Conservation (phyloP, 1,140 invertebrate species). For the Nasonia vitripennis region DNA sequence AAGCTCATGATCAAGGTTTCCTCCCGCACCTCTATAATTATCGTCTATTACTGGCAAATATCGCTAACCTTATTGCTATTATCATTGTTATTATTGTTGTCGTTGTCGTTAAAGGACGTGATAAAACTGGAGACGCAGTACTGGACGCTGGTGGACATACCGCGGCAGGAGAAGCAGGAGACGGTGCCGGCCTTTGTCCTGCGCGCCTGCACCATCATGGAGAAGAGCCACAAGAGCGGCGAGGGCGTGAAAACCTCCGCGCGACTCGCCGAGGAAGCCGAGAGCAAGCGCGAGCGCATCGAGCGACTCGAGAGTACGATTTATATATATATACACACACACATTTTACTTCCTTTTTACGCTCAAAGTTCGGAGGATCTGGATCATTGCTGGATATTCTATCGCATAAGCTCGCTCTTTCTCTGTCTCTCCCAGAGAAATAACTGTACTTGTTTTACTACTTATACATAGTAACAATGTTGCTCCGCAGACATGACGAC, state of each 20-base stretch:
- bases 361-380: no score
- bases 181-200: conserved; percentile 93
- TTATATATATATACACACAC: no score
- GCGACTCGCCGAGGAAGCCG: conserved; percentile 88
- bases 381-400: neutral
- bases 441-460: no score
- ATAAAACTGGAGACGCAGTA: conserved; percentile 94
- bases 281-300: conserved; percentile 86
- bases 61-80: no score
- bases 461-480: no score
- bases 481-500: conserved; percentile 89
- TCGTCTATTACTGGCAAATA: no score
- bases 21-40: no score
- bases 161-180: conserved; percentile 91
- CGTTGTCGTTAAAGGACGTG: conserved; percentile 89
- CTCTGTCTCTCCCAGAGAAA: neutral
- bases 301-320: conserved; percentile 86
- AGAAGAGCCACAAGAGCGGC: conserved; percentile 91
- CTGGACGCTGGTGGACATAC: conserved; percentile 94
- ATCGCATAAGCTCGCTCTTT: neutral
- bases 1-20: conserved; percentile 92
- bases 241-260: conserved; percentile 92
- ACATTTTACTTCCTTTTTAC: neutral
- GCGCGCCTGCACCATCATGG: conserved; percentile 91
- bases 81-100: no score